These are phyloP conservation scores for Periophthalmodon schlosseri DNA, from an alignment of 2,113 vertebrate genomes.

Conservation along the genomic window DNA sequence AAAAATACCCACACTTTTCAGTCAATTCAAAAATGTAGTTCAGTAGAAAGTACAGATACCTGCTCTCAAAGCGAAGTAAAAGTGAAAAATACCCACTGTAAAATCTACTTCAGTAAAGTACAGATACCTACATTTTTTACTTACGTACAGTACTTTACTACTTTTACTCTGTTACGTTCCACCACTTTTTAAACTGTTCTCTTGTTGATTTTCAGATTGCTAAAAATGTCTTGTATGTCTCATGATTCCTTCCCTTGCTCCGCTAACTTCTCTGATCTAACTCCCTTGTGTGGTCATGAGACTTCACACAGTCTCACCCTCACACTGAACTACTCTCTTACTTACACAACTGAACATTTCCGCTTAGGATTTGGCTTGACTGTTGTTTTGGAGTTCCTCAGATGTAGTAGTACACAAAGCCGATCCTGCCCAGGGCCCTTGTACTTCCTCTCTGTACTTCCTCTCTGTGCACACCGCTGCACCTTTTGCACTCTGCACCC, in stretches of 20 bases:
- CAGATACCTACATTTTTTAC: too few relatives aligned
- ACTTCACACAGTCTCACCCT: conserved; percentile 40
- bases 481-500: conserved; percentile 73
- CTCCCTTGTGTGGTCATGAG: conserved; percentile 55
- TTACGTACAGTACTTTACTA: too few relatives aligned
- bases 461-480: conserved; percentile 65
- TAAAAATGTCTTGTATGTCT: not conserved
- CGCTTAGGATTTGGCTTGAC: conserved; percentile 9
- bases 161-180: too few relatives aligned
- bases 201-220: not conserved
- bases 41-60: too few relatives aligned
- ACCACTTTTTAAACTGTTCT: not conserved
- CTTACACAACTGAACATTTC: conserved; percentile 9
- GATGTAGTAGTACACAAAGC: conserved; percentile 27
- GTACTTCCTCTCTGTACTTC: conserved; percentile 68
- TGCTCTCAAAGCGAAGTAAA: too few relatives aligned
- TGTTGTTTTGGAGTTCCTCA: not conserved
- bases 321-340: conserved; percentile 24
- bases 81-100: too few relatives aligned
- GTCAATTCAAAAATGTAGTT: too few relatives aligned
- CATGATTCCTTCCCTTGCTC: not conserved
- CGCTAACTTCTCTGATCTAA: conserved; percentile 34
- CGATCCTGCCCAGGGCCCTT: conserved; percentile 65
- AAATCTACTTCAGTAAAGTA: too few relatives aligned
- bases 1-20: too few relatives aligned